Evolutionary conservation across 2,113 vertebrate species (phyloP).

Genomic region (Podilymbus podiceps): DNA sequence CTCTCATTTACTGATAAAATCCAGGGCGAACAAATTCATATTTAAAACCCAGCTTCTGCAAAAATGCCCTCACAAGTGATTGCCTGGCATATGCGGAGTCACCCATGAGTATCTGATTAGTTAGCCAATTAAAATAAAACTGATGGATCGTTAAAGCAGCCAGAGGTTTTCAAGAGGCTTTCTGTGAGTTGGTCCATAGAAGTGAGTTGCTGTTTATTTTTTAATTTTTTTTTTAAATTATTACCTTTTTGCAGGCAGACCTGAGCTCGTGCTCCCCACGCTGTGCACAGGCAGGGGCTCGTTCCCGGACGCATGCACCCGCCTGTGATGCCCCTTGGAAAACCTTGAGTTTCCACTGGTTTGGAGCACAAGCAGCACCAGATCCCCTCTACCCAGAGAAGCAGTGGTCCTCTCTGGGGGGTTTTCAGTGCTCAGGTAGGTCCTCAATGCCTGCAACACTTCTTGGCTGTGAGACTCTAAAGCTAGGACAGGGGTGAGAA

Average conservation of each 20-base stretch:
- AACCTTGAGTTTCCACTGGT: background rate
- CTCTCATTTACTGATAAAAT: background rate
- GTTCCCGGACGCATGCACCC: rapidly evolving
- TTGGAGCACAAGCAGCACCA: background rate
- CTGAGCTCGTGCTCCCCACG: background rate
- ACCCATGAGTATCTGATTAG: slow-evolving; percentile 16
- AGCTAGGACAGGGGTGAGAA: background rate
- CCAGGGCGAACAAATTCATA: background rate
- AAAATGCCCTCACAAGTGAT: background rate
- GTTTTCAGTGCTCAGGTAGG: background rate
- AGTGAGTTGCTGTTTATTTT: no score
- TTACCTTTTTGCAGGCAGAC: background rate
- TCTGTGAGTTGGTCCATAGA: background rate
- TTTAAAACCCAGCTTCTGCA: slow-evolving; percentile 23
- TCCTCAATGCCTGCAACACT: background rate
- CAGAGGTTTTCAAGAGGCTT: background rate
- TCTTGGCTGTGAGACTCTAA: background rate
- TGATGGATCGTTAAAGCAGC: background rate
- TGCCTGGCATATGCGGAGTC: background rate
- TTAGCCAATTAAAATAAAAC: slow-evolving; percentile 32
- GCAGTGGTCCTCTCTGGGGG: background rate
- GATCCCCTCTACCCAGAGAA: background rate
- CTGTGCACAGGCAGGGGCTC: background rate
- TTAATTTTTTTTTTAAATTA: background rate
- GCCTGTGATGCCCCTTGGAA: background rate